phyloP scores from a whole-genome alignment of 2,888 invertebrate species.

The Aproaerema taeniolella region DNA sequence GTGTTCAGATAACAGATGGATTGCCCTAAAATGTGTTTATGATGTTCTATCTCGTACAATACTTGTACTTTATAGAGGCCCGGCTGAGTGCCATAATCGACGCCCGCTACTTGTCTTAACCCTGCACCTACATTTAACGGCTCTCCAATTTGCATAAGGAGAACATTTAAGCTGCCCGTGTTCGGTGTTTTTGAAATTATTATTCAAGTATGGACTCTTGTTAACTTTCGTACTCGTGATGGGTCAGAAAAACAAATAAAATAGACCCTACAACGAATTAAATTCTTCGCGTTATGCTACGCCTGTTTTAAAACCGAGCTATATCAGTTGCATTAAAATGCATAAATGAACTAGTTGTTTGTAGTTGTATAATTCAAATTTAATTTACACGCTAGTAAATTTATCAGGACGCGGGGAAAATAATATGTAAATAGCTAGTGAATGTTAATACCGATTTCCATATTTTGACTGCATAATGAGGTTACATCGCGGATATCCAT shows the following conservation, averaged over 20 bases:
- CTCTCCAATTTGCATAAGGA: conserved; percentile 8
- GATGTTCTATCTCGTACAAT: too few relatives aligned
- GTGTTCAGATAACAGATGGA: too few relatives aligned
- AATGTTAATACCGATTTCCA: conserved; percentile 34
- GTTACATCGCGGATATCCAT: conserved; percentile 37
- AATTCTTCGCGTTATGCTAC: too few relatives aligned
- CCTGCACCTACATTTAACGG: conserved; percentile 4
- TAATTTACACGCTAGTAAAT: conserved; percentile 22
- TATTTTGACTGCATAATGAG: conserved; percentile 38
- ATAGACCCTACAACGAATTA: too few relatives aligned
- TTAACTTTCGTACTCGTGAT: neutral
- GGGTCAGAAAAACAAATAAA: too few relatives aligned
- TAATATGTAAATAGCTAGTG: conserved; percentile 37
- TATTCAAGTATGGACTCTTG: neutral
- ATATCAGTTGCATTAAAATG: neutral
- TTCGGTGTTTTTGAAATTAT: neutral
- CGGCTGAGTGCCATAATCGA: conserved; percentile 21
- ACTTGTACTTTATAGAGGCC: too few relatives aligned
- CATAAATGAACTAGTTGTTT: neutral
- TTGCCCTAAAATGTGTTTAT: too few relatives aligned
- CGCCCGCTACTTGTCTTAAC: conserved; percentile 14
- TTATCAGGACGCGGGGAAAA: conserved; percentile 30
- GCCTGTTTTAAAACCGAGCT: too few relatives aligned
- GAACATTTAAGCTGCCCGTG: neutral
- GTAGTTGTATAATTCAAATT: neutral